Percentiles rank a stretch among this genome's conserved stretches.
These are phyloP conservation scores for Brenthis hecate DNA, from an alignment of 2,888 invertebrate genomes.

Conservation along the genomic window DNA sequence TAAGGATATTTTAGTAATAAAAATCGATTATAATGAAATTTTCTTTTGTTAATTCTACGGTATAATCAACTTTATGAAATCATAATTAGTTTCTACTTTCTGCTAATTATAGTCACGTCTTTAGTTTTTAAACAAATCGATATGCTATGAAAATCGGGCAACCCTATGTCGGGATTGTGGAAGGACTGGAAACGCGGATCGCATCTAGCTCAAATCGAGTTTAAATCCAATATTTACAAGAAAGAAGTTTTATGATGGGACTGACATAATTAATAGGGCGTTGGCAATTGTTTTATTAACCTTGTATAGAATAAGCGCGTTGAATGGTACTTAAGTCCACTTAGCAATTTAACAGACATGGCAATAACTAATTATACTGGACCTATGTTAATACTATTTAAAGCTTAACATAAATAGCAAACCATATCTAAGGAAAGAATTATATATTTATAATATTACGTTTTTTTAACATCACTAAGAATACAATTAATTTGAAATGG, in stretches of 20 bases:
- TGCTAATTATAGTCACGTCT: no score
- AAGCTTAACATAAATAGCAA: background rate
- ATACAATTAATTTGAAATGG: no score
- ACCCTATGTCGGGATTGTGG: constrained; percentile 34
- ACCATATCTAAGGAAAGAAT: no score
- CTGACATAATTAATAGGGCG: constrained; percentile 33
- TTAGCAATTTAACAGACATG: background rate
- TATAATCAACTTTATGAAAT: no score
- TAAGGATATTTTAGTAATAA: no score
- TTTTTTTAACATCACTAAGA: no score
- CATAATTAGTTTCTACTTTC: no score
- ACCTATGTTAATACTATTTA: background rate
- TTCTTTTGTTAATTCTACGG: no score
- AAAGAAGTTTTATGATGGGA: constrained; percentile 37
- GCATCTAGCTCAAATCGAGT: constrained; percentile 37
- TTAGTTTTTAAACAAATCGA: no score
- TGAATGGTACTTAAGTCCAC: background rate
- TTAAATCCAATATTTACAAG: constrained; percentile 40
- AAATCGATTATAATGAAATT: no score
- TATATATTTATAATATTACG: no score
- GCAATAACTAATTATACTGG: constrained; percentile 11
- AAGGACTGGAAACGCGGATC: constrained; percentile 40
- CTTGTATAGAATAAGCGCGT: constrained; percentile 6
- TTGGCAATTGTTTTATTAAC: constrained; percentile 28
- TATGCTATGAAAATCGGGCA: constrained; percentile 4